Conservation (phyloP, 2,113 vertebrate species). For the Gnathonemus longibarbis region DNA sequence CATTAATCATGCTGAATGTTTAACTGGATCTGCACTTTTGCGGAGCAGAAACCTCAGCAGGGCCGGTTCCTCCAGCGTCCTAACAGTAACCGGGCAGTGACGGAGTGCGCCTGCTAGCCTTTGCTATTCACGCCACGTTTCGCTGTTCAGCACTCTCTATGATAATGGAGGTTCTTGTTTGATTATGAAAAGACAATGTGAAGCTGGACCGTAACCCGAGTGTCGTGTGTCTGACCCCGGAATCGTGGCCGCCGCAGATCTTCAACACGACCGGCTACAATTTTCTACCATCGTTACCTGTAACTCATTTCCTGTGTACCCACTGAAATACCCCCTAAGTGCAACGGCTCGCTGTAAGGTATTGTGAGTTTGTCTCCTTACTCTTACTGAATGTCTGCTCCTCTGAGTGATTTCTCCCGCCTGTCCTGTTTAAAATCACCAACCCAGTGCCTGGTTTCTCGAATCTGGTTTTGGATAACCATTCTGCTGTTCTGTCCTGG, state of each 20-base stretch:
- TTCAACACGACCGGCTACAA: background rate
- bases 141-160: background rate
- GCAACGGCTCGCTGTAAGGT: background rate
- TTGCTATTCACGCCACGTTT: background rate
- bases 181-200: background rate
- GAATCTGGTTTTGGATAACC: background rate
- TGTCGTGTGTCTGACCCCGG: background rate
- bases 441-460: background rate
- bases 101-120: conserved; percentile 20
- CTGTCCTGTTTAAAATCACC: background rate
- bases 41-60: conserved; percentile 38
- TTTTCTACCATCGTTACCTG: background rate
- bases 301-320: background rate
- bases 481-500: background rate
- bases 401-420: background rate
- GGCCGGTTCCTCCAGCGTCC: conserved; percentile 50
- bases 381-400: background rate
- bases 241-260: background rate
- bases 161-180: background rate
- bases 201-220: background rate
- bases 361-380: background rate
- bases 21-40: conserved; percentile 33
- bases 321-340: background rate
- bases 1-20: conserved; percentile 58
- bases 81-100: conserved; percentile 49